phyloP scores from a whole-genome alignment of 2,113 vertebrate species.

The Grus americana region DNA sequence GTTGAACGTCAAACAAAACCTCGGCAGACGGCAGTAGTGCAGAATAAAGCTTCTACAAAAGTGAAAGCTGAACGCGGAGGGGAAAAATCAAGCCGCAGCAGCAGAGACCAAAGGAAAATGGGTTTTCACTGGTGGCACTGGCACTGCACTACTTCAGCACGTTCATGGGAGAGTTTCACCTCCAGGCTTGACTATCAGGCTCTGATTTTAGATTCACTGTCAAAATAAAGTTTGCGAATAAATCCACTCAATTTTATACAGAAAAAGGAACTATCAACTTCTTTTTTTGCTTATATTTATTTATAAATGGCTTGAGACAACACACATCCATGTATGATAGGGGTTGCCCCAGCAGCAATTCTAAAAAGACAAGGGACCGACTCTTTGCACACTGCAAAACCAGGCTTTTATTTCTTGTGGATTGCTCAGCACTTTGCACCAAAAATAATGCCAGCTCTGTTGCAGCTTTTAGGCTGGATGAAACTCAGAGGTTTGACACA shows the following conservation, averaged over 20 bases:
- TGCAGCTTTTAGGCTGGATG: neutral
- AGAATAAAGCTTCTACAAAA: neutral
- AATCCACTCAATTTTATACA: neutral
- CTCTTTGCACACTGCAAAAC: neutral
- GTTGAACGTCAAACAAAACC: neutral
- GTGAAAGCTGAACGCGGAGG: rapidly evolving
- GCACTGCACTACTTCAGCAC: neutral
- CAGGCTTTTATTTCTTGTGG: neutral
- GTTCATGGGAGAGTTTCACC: neutral
- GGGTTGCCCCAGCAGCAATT: neutral
- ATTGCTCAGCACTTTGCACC: neutral
- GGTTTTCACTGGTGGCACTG: neutral
- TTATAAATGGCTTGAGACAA: neutral
- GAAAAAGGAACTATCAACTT: neutral
- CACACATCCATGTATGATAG: rapidly evolving
- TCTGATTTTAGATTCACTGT: neutral
- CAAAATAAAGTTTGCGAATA: neutral
- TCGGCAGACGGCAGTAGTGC: rapidly evolving
- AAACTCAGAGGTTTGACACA: neutral
- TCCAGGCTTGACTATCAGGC: neutral
- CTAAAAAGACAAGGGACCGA: neutral
- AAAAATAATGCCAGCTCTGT: rapidly evolving
- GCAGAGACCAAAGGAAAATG: neutral
- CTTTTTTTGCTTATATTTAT: neutral
- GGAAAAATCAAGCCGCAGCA: neutral